Evolutionary conservation across 2,888 invertebrate species (phyloP).

Genomic region (Ormyrus rosae): DNA sequence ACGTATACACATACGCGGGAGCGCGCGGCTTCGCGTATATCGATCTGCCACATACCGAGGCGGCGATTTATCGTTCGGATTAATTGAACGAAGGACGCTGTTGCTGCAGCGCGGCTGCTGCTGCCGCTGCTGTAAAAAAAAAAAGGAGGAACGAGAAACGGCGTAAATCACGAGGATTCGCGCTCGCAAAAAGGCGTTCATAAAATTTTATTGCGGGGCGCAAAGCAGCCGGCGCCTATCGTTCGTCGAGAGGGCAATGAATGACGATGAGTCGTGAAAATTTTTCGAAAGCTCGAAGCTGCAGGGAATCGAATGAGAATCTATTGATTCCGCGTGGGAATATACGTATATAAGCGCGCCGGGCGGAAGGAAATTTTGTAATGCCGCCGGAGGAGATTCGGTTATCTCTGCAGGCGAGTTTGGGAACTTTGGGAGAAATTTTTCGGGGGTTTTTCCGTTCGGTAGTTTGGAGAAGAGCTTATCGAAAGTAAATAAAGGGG

Average conservation of each 20-base stretch:
- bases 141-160: slow-evolving; percentile 2
- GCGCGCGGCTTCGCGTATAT: background rate
- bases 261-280: slow-evolving; percentile 8
- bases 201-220: slow-evolving; percentile 32
- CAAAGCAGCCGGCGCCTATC: background rate
- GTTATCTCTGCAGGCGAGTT: no score
- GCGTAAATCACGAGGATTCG: slow-evolving; percentile 11
- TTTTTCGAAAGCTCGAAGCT: no score
- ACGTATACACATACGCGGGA: no score
- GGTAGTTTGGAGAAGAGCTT: no score
- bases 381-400: no score
- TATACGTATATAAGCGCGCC: no score
- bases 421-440: no score
- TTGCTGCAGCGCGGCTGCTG: background rate
- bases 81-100: slow-evolving; percentile 33
- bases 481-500: no score
- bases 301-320: no score
- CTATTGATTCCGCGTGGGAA: no score
- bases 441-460: no score
- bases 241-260: background rate
- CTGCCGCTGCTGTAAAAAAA: background rate
- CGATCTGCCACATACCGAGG: background rate
- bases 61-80: slow-evolving; percentile 33
- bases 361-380: no score
- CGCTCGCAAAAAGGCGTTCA: slow-evolving; percentile 4